Conservation (phyloP, 2,797 vertebrate genomes). For the Helarctos malayanus region DNA sequence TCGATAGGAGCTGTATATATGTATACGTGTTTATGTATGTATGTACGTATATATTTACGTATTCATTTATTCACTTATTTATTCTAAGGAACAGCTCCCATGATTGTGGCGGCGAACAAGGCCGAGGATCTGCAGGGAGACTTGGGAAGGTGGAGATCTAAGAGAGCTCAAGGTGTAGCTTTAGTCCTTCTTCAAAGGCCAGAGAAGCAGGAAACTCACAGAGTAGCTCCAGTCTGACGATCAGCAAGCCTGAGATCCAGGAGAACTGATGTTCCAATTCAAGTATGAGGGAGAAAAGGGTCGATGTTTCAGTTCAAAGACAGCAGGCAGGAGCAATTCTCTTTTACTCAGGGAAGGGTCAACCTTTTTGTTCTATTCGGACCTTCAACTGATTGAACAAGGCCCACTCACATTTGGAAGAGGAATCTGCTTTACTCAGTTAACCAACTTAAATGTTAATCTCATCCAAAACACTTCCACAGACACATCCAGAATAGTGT, state of each 20-base stretch:
- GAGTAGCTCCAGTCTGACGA: neutral
- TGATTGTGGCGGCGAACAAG: neutral
- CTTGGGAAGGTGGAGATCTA: neutral
- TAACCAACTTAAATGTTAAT: neutral
- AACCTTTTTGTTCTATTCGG: neutral
- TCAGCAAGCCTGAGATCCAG: neutral
- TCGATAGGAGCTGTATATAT: neutral
- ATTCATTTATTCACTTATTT: neutral
- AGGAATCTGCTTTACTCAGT: neutral
- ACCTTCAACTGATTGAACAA: neutral
- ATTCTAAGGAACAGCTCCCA: neutral
- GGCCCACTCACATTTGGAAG: too few species aligned
- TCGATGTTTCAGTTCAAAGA: neutral
- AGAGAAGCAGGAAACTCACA: neutral
- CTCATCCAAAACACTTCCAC: neutral
- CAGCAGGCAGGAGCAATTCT: neutral
- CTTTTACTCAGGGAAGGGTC: neutral
- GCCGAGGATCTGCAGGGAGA: neutral
- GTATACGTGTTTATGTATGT: neutral
- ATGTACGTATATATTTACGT: accelerated
- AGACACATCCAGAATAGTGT: neutral
- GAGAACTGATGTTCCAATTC: neutral
- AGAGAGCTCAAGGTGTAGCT: too few species aligned
- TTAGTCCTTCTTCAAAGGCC: neutral
- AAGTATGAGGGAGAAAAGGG: neutral